These are phyloP conservation scores for Stenotaenia linearis DNA, from an alignment of 2,888 invertebrate genomes.

Conservation along the genomic window DNA sequence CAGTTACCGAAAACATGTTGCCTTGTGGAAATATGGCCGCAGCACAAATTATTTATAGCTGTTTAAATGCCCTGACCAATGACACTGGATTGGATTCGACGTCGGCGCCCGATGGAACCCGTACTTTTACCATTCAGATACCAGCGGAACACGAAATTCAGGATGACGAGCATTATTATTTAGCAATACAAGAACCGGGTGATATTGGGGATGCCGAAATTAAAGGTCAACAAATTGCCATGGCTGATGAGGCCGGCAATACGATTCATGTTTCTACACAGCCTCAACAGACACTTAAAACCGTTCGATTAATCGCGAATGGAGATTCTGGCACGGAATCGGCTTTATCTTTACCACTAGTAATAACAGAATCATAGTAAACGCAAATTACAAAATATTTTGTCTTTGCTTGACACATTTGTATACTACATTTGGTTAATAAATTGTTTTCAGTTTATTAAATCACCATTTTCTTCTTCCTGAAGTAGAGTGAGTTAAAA, in stretches of 20 bases:
- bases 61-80: constrained; percentile 40
- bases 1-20: constrained; percentile 35
- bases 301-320: neutral
- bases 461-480: constrained; percentile 52
- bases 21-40: constrained; percentile 37
- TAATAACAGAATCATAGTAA: neutral
- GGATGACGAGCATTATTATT: constrained; percentile 38
- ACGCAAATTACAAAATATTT: neutral
- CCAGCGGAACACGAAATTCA: constrained; percentile 35
- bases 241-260: neutral
- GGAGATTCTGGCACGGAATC: neutral
- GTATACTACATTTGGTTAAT: no score
- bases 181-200: constrained; percentile 37
- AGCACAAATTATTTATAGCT: constrained; percentile 39
- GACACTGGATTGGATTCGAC: constrained; percentile 37
- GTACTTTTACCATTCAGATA: constrained; percentile 39
- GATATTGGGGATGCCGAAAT: neutral
- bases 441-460: no score
- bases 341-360: neutral
- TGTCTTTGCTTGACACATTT: no score
- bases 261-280: constrained; percentile 3
- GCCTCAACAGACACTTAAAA: neutral
- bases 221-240: neutral
- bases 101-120: constrained; percentile 36
- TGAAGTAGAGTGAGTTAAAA: constrained; percentile 68